A percentile compares a stretch with the other conserved stretches of the same genome.
Conservation (phyloP, 2,888 invertebrate species). For the Chouioia cunea region DNA sequence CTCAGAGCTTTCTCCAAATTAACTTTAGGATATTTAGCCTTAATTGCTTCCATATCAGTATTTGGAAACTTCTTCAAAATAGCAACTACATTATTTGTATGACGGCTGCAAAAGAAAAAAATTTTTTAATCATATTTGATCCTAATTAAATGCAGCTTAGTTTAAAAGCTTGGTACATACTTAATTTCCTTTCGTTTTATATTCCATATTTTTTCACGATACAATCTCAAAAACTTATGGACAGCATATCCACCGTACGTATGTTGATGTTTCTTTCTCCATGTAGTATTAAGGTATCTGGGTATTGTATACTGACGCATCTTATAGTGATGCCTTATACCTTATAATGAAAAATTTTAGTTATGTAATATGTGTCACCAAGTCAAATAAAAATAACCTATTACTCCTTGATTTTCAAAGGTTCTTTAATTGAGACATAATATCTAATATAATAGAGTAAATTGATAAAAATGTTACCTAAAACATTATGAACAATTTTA, state of each 20-base stretch:
- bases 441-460: background rate
- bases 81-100: conserved; percentile 57
- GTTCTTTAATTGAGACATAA: background rate
- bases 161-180: conserved; percentile 63
- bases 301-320: conserved; percentile 77
- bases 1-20: conserved; percentile 78
- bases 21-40: conserved; percentile 81
- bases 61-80: conserved; percentile 81
- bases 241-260: conserved; percentile 75
- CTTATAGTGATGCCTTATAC: conserved; percentile 62
- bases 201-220: conserved; percentile 77
- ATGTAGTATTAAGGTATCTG: conserved; percentile 75
- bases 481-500: conserved; percentile 49
- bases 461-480: conserved; percentile 36
- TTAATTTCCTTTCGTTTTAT: conserved; percentile 72
- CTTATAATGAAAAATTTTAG: conserved; percentile 52
- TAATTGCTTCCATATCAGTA: conserved; percentile 78
- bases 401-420: background rate
- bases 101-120: conserved; percentile 58
- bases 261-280: conserved; percentile 74
- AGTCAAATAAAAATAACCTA: background rate
- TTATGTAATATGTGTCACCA: background rate
- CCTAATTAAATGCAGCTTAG: background rate
- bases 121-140: background rate
- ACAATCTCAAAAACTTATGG: conserved; percentile 73